Conservation (phyloP, 2,888 invertebrate genomes). For the Scelioninae gen. 1 region DNA sequence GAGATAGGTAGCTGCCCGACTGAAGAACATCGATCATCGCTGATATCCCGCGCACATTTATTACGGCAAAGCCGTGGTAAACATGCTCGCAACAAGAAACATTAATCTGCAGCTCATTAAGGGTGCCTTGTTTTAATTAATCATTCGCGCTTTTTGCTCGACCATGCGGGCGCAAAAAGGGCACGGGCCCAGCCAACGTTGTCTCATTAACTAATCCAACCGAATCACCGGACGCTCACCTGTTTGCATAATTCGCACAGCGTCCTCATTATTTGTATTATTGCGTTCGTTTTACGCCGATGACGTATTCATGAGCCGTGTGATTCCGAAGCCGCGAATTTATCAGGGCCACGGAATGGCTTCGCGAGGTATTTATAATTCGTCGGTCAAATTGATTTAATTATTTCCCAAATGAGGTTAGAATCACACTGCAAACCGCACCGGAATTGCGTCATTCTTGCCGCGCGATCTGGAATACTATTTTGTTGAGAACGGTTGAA, state of each 20-base stretch:
- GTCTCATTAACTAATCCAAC: conserved; percentile 32
- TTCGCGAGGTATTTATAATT: conserved; percentile 32
- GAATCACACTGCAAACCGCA: conserved; percentile 14
- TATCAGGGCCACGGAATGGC: conserved; percentile 14
- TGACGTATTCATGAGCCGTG: conserved; percentile 47
- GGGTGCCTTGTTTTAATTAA: conserved; percentile 78
- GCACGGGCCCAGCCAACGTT: conserved; percentile 6
- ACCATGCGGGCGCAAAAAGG: background rate
- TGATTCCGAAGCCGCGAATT: conserved; percentile 24
- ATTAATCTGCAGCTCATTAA: conserved; percentile 80
- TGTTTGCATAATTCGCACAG: conserved; percentile 47
- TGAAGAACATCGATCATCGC: conserved; percentile 46
- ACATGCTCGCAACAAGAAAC: conserved; percentile 75
- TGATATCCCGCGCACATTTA: conserved; percentile 67
- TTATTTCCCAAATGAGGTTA: conserved; percentile 42
- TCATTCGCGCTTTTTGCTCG: conserved; percentile 72
- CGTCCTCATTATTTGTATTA: conserved; percentile 41
- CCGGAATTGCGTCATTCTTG: conserved; percentile 43
- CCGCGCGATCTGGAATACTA: conserved; percentile 16
- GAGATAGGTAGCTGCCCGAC: too few relatives aligned
- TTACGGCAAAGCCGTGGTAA: conserved; percentile 72
- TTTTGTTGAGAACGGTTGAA: conserved; percentile 10
- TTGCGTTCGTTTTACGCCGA: conserved; percentile 34
- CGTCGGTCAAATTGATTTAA: conserved; percentile 27
- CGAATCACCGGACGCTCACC: conserved; percentile 39